These are phyloP conservation scores for Anthophora plumipes DNA, from an alignment of 2,888 invertebrate genomes.

Conservation along the genomic window DNA sequence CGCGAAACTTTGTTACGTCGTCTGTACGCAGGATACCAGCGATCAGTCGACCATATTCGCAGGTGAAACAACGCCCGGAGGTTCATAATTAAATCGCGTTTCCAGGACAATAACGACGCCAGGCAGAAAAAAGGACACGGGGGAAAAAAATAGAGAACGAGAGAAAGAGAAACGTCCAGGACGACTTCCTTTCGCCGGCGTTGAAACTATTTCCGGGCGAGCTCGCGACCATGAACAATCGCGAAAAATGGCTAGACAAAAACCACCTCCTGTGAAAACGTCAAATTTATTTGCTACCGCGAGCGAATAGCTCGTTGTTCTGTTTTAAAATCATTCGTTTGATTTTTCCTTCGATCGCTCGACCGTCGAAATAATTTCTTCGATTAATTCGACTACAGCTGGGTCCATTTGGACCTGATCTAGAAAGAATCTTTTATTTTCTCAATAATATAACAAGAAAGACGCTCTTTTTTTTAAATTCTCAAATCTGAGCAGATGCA, in stretches of 20 bases:
- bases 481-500: too few species aligned
- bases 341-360: not conserved
- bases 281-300: slow-evolving; percentile 3
- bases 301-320: not conserved
- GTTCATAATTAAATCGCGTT: slow-evolving; percentile 35
- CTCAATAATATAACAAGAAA: too few species aligned
- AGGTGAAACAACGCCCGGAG: slow-evolving; percentile 2
- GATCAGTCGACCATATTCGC: slow-evolving; percentile 10
- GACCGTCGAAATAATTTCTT: slow-evolving; percentile 1
- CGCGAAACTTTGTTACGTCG: not conserved
- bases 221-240: not conserved
- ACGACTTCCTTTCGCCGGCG: slow-evolving; percentile 10
- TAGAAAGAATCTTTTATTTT: too few species aligned
- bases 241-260: slow-evolving; percentile 18
- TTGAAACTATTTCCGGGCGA: slow-evolving; percentile 19
- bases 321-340: not conserved
- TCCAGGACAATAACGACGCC: slow-evolving; percentile 16
- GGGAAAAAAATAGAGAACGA: too few species aligned
- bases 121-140: too few species aligned
- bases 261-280: not conserved
- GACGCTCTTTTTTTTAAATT: too few species aligned
- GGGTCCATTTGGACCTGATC: too few species aligned
- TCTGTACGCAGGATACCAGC: not conserved
- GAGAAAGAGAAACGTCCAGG: not conserved
- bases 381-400: too few species aligned